Conservation (phyloP, 2,888 invertebrate species). For the Digitonthophagus gazella region DNA sequence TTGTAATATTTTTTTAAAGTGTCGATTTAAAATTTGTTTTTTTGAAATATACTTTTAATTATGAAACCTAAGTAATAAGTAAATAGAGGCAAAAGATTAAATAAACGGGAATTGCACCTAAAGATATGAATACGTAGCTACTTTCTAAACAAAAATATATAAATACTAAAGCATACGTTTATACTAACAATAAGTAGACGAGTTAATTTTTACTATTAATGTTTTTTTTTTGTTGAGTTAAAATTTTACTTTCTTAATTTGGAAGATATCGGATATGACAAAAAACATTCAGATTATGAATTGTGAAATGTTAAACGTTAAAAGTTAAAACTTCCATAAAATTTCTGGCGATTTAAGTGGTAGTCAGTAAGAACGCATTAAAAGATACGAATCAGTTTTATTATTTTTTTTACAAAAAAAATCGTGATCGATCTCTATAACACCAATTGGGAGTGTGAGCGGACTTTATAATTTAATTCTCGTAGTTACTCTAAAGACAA, state of each 20-base stretch:
- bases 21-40: too few species aligned
- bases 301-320: neutral
- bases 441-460: constrained; percentile 43
- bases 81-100: neutral
- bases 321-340: neutral
- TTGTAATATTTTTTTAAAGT: too few species aligned
- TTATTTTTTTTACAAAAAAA: constrained; percentile 35
- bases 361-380: constrained; percentile 21
- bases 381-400: constrained; percentile 12
- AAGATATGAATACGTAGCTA: constrained; percentile 21
- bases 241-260: too few species aligned
- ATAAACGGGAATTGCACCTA: constrained; percentile 25
- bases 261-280: too few species aligned
- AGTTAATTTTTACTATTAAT: neutral
- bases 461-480: constrained; percentile 30
- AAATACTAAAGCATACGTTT: constrained; percentile 29
- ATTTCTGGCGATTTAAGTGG: neutral
- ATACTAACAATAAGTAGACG: constrained; percentile 23
- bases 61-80: too few species aligned
- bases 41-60: too few species aligned
- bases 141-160: constrained; percentile 23
- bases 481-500: constrained; percentile 39
- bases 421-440: too few species aligned
- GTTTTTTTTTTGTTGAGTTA: constrained; percentile 1
- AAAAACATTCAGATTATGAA: too few species aligned